A percentile compares a stretch with the other conserved stretches of the same genome.
Evolutionary conservation across 2,113 vertebrate species (phyloP).

Genomic region (Ploceus nigricollis): DNA sequence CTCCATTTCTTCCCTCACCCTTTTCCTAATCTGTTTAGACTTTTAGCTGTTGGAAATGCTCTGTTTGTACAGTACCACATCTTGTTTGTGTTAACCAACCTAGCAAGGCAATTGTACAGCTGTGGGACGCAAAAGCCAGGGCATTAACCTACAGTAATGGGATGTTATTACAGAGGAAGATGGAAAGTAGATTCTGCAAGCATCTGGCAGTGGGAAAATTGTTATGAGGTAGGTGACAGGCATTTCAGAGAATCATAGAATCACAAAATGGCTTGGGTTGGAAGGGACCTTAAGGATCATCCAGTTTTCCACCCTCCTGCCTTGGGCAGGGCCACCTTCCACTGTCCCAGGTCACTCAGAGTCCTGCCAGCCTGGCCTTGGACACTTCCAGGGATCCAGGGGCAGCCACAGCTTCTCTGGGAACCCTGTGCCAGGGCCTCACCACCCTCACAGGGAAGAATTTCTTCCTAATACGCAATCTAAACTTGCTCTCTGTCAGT

Average conservation of each 20-base stretch:
- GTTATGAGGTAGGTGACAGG: background rate
- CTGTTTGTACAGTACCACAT: background rate
- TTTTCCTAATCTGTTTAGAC: slow-evolving; percentile 10
- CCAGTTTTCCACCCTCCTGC: background rate
- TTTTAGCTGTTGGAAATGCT: background rate
- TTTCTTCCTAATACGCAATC: background rate
- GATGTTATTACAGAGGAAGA: background rate
- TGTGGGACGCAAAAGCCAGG: background rate
- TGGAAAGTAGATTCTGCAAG: background rate
- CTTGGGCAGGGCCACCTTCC: background rate
- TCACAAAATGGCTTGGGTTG: background rate
- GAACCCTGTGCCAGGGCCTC: background rate
- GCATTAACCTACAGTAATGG: background rate
- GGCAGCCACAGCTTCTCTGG: background rate
- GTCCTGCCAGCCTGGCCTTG: background rate
- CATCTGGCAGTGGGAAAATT: background rate
- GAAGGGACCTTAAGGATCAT: background rate
- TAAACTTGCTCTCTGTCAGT: background rate
- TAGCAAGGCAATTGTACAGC: background rate
- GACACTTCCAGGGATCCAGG: background rate
- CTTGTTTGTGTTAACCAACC: background rate
- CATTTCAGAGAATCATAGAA: background rate
- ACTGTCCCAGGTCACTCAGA: fast-evolving
- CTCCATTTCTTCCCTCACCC: background rate
- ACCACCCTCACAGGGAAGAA: fast-evolving